Percentiles rank a stretch among this genome's conserved stretches.
These are phyloP conservation scores for Rhadina sibilatrix DNA, from an alignment of 2,113 vertebrate genomes.

Conservation along the genomic window DNA sequence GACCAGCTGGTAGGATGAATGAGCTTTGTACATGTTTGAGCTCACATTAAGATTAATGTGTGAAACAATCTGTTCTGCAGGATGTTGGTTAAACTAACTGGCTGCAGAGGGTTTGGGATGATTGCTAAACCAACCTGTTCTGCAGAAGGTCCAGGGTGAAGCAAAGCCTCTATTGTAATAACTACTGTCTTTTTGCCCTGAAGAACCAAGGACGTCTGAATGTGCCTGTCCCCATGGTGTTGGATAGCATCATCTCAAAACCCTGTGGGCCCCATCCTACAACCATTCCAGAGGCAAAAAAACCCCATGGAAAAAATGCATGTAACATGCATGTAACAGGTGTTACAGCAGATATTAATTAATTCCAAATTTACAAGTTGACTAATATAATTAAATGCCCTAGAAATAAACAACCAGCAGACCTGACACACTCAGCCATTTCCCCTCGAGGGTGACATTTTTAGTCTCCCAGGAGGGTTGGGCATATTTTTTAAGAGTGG, in stretches of 20 bases:
- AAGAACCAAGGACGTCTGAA: neutral
- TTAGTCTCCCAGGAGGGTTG: neutral
- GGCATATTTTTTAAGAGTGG: neutral
- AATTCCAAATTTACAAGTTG: neutral
- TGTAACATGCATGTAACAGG: neutral
- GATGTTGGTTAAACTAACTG: neutral
- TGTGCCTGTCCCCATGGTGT: neutral
- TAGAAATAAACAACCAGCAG: neutral
- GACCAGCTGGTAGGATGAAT: neutral
- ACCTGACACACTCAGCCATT: neutral
- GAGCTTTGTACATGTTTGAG: neutral
- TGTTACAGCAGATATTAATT: neutral
- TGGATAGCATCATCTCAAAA: neutral
- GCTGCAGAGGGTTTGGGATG: neutral
- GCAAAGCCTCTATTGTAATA: neutral
- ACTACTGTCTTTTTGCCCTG: rapidly evolving
- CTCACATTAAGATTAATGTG: no score
- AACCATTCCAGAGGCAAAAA: neutral
- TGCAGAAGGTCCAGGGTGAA: neutral
- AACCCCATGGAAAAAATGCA: neutral
- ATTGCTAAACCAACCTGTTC: neutral
- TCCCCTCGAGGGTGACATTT: rapidly evolving
- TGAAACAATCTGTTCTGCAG: neutral
- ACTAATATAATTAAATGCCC: neutral
- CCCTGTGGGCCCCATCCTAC: neutral